These are phyloP conservation scores for Limonius californicus DNA, from an alignment of 1,140 invertebrate genomes.

Conservation along the genomic window DNA sequence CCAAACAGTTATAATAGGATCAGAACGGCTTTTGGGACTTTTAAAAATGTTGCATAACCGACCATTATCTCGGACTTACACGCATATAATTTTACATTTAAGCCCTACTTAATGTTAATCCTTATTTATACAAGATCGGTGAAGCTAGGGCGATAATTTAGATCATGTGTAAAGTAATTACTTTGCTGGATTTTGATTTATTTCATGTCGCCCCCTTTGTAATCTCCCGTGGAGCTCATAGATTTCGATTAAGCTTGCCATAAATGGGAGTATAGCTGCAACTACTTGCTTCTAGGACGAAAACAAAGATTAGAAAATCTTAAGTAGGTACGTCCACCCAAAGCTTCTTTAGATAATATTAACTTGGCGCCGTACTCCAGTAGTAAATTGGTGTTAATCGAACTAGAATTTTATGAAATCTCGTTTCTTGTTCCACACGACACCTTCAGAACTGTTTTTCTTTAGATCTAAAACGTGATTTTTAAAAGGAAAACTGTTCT, in stretches of 20 bases:
- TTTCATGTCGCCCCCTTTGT: not conserved
- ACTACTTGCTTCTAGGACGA: too few relatives aligned
- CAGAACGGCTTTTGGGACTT: not conserved
- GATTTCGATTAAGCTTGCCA: not conserved
- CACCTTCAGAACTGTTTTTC: too few relatives aligned
- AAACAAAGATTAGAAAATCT: too few relatives aligned
- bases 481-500: too few relatives aligned
- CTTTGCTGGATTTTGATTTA: not conserved
- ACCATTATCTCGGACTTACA: not conserved
- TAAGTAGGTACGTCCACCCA: too few relatives aligned
- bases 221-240: not conserved
- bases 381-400: too few relatives aligned
- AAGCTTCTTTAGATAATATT: too few relatives aligned
- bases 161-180: not conserved
- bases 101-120: not conserved
- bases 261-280: too few relatives aligned
- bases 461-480: too few relatives aligned
- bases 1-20: constrained; percentile 1
- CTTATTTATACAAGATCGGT: not conserved
- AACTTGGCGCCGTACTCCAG: too few relatives aligned
- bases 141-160: not conserved
- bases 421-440: too few relatives aligned
- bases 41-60: not conserved
- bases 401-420: too few relatives aligned
- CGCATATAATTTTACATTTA: not conserved